Conservation (phyloP, 2,113 vertebrate species). For the Rissa tridactyla region DNA sequence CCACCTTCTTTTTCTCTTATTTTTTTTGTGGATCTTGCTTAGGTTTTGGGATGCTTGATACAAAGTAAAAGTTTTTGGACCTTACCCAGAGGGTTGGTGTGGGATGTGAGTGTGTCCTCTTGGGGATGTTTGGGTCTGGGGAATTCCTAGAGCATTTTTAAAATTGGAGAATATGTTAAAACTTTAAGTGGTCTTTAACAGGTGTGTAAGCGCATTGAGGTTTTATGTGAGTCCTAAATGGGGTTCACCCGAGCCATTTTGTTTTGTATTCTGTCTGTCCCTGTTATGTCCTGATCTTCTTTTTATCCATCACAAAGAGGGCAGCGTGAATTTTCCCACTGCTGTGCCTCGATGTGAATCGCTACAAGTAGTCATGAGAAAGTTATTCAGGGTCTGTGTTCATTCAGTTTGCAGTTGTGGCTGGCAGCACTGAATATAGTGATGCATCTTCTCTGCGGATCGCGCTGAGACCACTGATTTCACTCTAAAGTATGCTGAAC, state of each 20-base stretch:
- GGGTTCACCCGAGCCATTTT: background rate
- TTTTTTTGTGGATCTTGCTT: rapidly evolving
- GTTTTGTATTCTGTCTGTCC: background rate
- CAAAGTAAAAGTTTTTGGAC: background rate
- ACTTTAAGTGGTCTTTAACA: background rate
- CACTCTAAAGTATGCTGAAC: background rate
- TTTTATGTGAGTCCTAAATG: background rate
- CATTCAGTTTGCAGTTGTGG: background rate
- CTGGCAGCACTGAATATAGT: background rate
- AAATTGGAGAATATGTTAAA: background rate
- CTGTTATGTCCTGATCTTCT: background rate
- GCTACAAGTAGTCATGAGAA: background rate
- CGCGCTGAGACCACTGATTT: background rate
- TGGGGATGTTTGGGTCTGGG: background rate
- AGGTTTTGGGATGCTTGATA: background rate
- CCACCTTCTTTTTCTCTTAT: background rate
- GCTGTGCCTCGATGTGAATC: background rate
- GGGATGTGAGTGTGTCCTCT: background rate
- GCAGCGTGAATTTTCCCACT: background rate
- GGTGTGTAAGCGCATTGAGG: background rate
- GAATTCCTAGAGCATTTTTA: background rate
- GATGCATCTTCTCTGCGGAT: background rate
- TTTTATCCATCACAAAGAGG: background rate
- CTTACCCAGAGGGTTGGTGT: background rate
- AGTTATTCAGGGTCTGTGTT: background rate